These are phyloP conservation scores for Teinopalpus imperialis DNA, from an alignment of 2,888 invertebrate genomes.

Conservation along the genomic window DNA sequence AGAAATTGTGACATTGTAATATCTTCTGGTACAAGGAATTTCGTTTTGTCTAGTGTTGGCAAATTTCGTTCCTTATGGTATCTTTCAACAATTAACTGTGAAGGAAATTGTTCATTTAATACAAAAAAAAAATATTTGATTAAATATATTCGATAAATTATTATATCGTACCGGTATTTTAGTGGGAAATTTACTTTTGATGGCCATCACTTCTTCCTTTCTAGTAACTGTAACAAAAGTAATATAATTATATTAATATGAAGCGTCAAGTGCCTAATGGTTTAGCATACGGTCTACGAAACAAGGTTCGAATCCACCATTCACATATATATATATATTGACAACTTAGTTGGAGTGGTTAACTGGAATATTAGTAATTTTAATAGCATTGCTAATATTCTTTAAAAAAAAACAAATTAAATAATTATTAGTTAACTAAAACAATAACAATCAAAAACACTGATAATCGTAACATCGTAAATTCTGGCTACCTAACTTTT, in stretches of 20 bases:
- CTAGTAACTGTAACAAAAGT: constrained; percentile 82
- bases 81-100: constrained; percentile 91
- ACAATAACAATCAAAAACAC: too few relatives aligned
- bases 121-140: not conserved
- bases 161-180: constrained; percentile 88
- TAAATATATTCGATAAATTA: constrained; percentile 5
- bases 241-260: constrained; percentile 30
- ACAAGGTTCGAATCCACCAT: too few relatives aligned
- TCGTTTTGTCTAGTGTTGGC: constrained; percentile 90
- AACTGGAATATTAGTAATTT: too few relatives aligned
- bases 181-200: constrained; percentile 88
- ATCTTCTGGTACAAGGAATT: constrained; percentile 94
- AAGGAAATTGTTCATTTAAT: constrained; percentile 30
- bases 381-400: too few relatives aligned
- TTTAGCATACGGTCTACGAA: too few relatives aligned
- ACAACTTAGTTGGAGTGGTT: too few relatives aligned
- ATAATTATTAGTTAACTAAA: too few relatives aligned
- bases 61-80: constrained; percentile 89
- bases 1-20: constrained; percentile 94
- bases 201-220: constrained; percentile 90
- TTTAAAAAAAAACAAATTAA: too few relatives aligned
- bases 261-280: too few relatives aligned
- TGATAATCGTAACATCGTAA: too few relatives aligned
- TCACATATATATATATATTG: too few relatives aligned
- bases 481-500: too few relatives aligned